These are phyloP conservation scores for Sciurus vulgaris DNA, from an alignment of 2,797 vertebrate genomes.

Conservation along the genomic window DNA sequence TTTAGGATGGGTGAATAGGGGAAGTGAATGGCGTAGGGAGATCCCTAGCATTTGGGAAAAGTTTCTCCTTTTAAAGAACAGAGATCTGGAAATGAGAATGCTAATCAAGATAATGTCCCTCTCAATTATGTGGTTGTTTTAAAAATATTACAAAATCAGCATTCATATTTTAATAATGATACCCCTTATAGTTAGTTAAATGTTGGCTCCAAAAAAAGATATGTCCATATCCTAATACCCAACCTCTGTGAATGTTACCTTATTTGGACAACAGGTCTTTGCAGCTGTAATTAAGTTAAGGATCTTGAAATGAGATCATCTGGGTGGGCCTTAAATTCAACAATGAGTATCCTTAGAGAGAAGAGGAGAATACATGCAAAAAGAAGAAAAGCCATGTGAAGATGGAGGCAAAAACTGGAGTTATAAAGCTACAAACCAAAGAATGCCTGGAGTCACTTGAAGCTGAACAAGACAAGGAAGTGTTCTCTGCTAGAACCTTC, in stretches of 20 bases:
- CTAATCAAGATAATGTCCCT: background rate
- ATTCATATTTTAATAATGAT: slow-evolving; percentile 53
- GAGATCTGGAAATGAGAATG: background rate
- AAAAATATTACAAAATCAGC: slow-evolving; percentile 55
- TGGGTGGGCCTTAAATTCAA: background rate
- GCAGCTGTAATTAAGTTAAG: slow-evolving; percentile 61
- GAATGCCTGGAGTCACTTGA: background rate
- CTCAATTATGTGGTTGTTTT: background rate
- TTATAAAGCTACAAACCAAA: background rate
- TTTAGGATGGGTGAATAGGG: background rate
- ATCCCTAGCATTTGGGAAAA: slow-evolving; percentile 41
- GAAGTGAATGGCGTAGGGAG: background rate
- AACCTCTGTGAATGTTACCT: slow-evolving; percentile 15
- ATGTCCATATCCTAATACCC: background rate
- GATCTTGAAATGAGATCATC: slow-evolving; percentile 43
- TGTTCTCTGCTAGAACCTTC: background rate
- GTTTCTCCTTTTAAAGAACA: slow-evolving; percentile 46
- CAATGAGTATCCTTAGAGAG: slow-evolving; percentile 36
- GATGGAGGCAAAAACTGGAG: background rate
- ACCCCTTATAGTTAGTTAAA: background rate
- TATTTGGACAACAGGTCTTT: slow-evolving; percentile 51
- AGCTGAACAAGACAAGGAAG: background rate
- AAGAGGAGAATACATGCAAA: background rate
- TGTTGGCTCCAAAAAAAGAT: background rate
- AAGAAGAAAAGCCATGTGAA: background rate